phyloP scores from a whole-genome alignment of 2,888 invertebrate genomes.

The Asteroscopus sphinx region DNA sequence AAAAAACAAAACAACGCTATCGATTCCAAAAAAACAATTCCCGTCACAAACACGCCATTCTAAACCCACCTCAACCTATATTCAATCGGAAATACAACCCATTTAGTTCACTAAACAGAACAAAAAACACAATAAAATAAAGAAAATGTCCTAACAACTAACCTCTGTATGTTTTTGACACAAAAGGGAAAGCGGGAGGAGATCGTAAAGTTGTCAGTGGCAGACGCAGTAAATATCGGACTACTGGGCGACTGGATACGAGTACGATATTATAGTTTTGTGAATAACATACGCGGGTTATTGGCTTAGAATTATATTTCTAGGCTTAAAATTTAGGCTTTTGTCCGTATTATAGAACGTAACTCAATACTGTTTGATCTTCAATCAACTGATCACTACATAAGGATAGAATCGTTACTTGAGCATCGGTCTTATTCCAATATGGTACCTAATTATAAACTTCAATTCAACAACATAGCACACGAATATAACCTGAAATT shows the following conservation, averaged over 20 bases:
- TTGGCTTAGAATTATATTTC: slow-evolving; percentile 13
- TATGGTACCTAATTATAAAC: no score
- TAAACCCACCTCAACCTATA: slow-evolving; percentile 42
- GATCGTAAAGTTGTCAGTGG: slow-evolving; percentile 70
- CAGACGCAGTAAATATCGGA: slow-evolving; percentile 68
- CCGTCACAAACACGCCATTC: slow-evolving; percentile 43
- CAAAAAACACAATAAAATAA: slow-evolving; percentile 64
- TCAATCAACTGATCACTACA: no score
- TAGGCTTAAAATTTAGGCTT: no score
- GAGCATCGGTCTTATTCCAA: no score
- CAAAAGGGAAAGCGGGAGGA: slow-evolving; percentile 56
- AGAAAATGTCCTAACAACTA: slow-evolving; percentile 66
- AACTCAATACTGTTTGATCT: no score
- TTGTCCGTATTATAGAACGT: no score
- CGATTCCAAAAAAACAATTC: slow-evolving; percentile 14
- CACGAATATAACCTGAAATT: no score
- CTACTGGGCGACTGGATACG: slow-evolving; percentile 42
- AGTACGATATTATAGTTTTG: slow-evolving; percentile 43
- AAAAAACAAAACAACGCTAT: slow-evolving; percentile 3
- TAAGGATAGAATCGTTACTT: no score
- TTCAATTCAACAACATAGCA: no score
- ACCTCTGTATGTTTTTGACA: slow-evolving; percentile 63
- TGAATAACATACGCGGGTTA: slow-evolving; percentile 44
- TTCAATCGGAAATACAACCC: slow-evolving; percentile 56
- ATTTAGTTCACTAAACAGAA: slow-evolving; percentile 53